phyloP scores from a whole-genome alignment of 1,140 invertebrate genomes.

The Zaprionus taronus region DNA sequence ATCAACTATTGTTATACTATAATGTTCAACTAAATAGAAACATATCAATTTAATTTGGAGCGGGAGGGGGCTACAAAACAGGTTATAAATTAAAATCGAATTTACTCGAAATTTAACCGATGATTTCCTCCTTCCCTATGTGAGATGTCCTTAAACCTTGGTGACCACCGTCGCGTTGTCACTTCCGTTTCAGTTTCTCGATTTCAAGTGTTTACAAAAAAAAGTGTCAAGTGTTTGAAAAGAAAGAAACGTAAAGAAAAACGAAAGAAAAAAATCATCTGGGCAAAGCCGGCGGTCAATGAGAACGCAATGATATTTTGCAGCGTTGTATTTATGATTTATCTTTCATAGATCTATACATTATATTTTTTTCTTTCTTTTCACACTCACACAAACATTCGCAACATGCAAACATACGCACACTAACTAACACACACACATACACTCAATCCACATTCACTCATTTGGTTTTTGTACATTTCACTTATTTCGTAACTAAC shows the following conservation, averaged over 20 bases:
- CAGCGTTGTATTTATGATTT: slow-evolving; percentile 9
- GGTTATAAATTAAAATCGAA: neutral
- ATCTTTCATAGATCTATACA: slow-evolving; percentile 12
- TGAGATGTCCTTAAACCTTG: slow-evolving; percentile 28
- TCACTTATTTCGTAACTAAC: slow-evolving; percentile 54
- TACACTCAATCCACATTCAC: slow-evolving; percentile 8
- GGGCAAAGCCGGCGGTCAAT: slow-evolving; percentile 43
- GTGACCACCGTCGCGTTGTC: slow-evolving; percentile 17
- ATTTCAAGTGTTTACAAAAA: slow-evolving; percentile 45
- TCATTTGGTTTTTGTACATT: slow-evolving; percentile 53
- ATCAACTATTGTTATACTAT: no score
- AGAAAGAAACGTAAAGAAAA: neutral
- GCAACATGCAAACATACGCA: neutral
- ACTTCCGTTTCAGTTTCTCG: slow-evolving; percentile 34
- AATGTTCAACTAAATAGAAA: neutral
- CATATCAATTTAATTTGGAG: no score
- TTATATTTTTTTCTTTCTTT: slow-evolving; percentile 12
- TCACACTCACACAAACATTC: neutral
- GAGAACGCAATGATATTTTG: slow-evolving; percentile 42
- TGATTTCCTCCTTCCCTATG: slow-evolving; percentile 3
- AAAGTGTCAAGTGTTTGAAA: slow-evolving; percentile 40
- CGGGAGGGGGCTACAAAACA: no score
- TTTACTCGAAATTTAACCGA: neutral
- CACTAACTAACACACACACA: neutral
- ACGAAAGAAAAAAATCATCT: slow-evolving; percentile 6